Conservation (phyloP, 2,113 vertebrate species). For the Egretta garzetta region DNA sequence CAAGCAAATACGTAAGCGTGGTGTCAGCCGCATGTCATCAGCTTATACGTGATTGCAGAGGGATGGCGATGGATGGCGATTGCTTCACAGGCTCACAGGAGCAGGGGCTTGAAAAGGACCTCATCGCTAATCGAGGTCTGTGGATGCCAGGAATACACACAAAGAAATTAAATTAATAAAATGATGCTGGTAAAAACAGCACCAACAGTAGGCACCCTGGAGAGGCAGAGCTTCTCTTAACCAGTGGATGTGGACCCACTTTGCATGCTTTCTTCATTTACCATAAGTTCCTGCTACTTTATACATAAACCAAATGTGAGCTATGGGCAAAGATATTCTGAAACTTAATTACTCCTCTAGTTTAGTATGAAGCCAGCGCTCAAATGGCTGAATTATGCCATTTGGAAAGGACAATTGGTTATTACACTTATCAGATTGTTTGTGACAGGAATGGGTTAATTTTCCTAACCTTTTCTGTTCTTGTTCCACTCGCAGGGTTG, state of each 20-base stretch:
- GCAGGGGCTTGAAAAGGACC: background rate
- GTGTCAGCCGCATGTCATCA: background rate
- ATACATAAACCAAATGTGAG: slow-evolving; percentile 2
- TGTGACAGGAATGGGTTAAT: slow-evolving; percentile 75
- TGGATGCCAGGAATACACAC: background rate
- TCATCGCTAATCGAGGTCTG: background rate
- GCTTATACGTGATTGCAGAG: background rate
- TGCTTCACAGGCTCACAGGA: background rate
- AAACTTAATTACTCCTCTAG: slow-evolving; percentile 57
- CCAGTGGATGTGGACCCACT: background rate
- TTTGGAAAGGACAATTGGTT: slow-evolving; percentile 49
- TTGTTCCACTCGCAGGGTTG: slow-evolving; percentile 49
- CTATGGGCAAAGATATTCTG: slow-evolving; percentile 9
- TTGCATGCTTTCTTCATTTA: background rate
- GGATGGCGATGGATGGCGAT: background rate
- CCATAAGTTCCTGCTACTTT: background rate
- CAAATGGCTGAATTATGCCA: slow-evolving; percentile 12
- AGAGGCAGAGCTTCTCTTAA: background rate
- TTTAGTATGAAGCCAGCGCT: background rate
- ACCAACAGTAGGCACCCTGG: background rate
- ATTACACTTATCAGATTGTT: slow-evolving; percentile 54
- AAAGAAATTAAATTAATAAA: background rate
- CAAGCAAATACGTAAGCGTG: background rate
- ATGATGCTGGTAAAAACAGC: background rate
- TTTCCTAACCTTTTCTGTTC: slow-evolving; percentile 70